These are phyloP conservation scores for Oxycera nigricornis DNA, from an alignment of 2,888 invertebrate genomes.

Conservation along the genomic window DNA sequence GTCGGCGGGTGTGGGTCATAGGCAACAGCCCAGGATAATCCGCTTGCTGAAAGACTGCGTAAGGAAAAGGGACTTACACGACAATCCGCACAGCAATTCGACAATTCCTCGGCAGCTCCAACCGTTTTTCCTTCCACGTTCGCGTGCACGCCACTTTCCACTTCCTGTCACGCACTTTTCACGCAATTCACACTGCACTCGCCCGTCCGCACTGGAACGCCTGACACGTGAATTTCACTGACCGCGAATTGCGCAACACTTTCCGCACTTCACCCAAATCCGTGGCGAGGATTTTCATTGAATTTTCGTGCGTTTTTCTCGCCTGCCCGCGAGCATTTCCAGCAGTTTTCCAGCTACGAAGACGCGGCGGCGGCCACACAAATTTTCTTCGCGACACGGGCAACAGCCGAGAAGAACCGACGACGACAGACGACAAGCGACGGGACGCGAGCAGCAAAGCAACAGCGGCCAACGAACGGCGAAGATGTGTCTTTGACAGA, in stretches of 20 bases:
- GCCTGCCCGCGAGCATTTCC: background rate
- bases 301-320: slow-evolving; percentile 14
- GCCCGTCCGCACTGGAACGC: background rate
- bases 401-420: background rate
- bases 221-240: slow-evolving; percentile 23
- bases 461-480: background rate
- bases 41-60: too few relatives aligned
- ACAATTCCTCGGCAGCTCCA: background rate
- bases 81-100: background rate
- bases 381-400: slow-evolving; percentile 1
- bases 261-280: background rate
- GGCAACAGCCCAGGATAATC: too few relatives aligned
- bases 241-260: slow-evolving; percentile 8
- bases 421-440: background rate
- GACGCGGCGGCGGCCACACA: slow-evolving; percentile 7
- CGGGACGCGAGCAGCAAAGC: slow-evolving; percentile 11
- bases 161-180: slow-evolving; percentile 23
- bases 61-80: too few relatives aligned
- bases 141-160: background rate
- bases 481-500: slow-evolving; percentile 18
- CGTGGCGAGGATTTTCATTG: slow-evolving; percentile 19
- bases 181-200: slow-evolving; percentile 28
- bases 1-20: too few relatives aligned
- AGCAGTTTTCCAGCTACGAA: background rate
- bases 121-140: background rate